These are phyloP conservation scores for Gallinago stenura DNA, from an alignment of 2,797 vertebrate species.

Conservation along the genomic window DNA sequence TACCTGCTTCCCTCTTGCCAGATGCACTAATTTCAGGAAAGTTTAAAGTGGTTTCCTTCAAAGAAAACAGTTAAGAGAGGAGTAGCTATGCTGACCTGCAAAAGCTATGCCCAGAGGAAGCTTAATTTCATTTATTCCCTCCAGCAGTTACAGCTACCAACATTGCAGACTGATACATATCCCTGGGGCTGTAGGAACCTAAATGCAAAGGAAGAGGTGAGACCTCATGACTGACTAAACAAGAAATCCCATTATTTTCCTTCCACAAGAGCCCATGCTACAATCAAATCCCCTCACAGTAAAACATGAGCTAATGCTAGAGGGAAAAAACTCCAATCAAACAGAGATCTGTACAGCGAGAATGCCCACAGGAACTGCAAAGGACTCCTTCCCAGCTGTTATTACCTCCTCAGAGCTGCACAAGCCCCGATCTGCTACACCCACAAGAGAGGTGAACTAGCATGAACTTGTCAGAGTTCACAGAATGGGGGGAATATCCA, in stretches of 20 bases:
- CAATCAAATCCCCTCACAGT: not conserved
- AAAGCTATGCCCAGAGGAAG: not conserved
- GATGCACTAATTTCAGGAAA: not conserved
- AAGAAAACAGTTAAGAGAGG: not conserved
- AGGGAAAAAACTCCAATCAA: not conserved
- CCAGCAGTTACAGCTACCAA: not conserved
- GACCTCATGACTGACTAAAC: not conserved
- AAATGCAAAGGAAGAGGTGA: not conserved
- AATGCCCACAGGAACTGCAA: not conserved
- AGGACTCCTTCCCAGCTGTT: not conserved
- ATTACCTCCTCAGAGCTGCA: not conserved
- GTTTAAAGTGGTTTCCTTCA: not conserved
- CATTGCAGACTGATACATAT: not conserved
- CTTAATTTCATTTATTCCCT: not conserved
- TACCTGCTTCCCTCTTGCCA: not conserved
- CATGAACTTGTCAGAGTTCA: not conserved
- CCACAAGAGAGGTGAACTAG: not conserved
- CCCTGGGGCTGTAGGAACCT: not conserved
- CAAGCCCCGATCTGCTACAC: not conserved
- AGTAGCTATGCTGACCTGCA: not conserved
- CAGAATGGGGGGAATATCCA: not conserved
- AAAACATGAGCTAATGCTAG: not conserved
- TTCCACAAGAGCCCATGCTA: not conserved
- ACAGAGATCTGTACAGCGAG: not conserved
- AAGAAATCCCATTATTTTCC: slow-evolving; percentile 8